phyloP scores from a whole-genome alignment of 2,113 vertebrate species.

The Poicephalus meyeri region DNA sequence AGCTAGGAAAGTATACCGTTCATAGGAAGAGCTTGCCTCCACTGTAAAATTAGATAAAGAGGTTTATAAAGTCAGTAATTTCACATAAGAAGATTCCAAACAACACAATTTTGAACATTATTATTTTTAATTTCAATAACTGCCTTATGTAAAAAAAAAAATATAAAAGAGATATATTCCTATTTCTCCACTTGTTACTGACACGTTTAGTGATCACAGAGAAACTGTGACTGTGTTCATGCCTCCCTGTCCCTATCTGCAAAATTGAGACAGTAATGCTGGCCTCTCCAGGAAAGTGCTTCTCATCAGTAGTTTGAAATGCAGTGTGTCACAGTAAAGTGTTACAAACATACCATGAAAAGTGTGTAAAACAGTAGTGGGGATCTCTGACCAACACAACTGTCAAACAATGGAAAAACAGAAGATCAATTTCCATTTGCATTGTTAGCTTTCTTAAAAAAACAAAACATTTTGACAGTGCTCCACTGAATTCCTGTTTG shows the following conservation, averaged over 20 bases:
- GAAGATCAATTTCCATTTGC: neutral
- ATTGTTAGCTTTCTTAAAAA: neutral
- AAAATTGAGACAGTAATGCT: neutral
- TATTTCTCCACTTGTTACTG: neutral
- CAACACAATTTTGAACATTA: neutral
- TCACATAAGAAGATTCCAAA: neutral
- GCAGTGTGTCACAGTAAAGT: too few relatives aligned
- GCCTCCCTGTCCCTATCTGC: neutral
- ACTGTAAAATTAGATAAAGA: neutral
- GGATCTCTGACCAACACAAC: neutral
- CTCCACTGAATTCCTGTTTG: neutral
- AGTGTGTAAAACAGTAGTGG: neutral
- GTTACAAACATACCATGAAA: neutral
- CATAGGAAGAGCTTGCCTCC: neutral
- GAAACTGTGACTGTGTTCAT: neutral
- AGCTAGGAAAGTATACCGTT: neutral
- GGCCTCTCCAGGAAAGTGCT: neutral
- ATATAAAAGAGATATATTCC: neutral
- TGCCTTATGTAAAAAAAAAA: neutral
- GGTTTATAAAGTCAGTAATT: neutral
- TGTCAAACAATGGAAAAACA: neutral
- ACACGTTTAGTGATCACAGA: neutral
- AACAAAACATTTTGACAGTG: neutral
- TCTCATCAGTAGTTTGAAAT: neutral
- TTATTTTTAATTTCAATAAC: neutral